Evolutionary conservation across 2,113 vertebrate species (phyloP).

Genomic region (Philantomba maxwellii): DNA sequence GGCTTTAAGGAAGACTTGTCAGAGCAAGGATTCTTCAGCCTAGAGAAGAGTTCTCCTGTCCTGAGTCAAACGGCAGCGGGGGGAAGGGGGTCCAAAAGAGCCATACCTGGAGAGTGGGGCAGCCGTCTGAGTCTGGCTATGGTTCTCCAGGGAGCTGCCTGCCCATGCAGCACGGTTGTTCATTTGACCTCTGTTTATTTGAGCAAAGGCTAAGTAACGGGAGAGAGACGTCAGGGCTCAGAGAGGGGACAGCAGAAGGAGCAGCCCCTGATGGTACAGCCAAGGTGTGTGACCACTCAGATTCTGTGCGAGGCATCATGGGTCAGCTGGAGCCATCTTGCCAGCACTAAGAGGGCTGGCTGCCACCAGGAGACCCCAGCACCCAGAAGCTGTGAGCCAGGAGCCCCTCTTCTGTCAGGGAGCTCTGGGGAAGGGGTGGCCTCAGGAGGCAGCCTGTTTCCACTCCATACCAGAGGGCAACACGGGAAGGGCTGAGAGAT

Average conservation of each 20-base stretch:
- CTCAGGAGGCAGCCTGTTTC: neutral
- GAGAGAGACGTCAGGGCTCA: neutral
- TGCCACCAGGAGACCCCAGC: neutral
- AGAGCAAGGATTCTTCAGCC: neutral
- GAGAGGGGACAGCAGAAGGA: neutral
- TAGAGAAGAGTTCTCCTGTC: neutral
- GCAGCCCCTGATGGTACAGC: neutral
- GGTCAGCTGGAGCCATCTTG: neutral
- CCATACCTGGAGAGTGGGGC: neutral
- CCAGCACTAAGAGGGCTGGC: neutral
- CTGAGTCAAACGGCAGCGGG: neutral
- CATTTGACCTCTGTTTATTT: neutral
- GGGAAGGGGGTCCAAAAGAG: neutral
- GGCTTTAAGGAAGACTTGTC: neutral
- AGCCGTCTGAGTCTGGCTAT: neutral
- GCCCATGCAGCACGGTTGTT: too few species aligned
- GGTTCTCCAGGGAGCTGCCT: neutral
- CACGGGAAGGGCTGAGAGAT: neutral
- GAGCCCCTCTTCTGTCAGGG: neutral
- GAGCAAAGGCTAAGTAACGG: neutral
- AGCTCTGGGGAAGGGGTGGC: neutral
- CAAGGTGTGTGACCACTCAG: neutral
- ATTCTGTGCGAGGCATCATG: neutral
- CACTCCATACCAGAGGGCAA: neutral
- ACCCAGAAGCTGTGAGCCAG: neutral